A percentile compares a stretch with the other conserved stretches of the same genome.
phyloP scores from a whole-genome alignment of 2,797 vertebrate species.

The Rhinatrema bivittatum region DNA sequence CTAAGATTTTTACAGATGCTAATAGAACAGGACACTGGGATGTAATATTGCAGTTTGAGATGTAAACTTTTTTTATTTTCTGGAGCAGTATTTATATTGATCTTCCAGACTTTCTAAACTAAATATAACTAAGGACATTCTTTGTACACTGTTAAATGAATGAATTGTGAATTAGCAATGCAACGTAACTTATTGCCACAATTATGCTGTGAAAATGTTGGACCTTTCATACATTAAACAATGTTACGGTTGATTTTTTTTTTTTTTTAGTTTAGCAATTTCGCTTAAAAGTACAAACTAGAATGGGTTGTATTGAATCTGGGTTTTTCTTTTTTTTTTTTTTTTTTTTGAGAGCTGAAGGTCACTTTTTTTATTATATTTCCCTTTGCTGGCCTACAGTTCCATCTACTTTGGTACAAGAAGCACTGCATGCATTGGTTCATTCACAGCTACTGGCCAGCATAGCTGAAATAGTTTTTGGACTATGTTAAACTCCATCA shows the following conservation, averaged over 20 bases:
- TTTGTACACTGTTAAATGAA: conserved; percentile 54
- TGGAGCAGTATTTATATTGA: conserved; percentile 73
- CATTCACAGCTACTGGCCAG: no score
- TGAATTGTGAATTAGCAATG: conserved; percentile 39
- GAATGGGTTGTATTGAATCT: no score
- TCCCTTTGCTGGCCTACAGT: no score
- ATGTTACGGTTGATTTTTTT: conserved; percentile 29
- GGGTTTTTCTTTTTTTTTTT: no score
- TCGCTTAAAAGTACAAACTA: no score
- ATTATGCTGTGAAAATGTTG: conserved; percentile 50
- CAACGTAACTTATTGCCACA: conserved; percentile 46
- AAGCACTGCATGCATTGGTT: no score
- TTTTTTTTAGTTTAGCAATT: neutral
- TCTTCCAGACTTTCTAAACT: conserved; percentile 58
- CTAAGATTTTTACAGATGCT: conserved; percentile 71
- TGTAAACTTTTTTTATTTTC: conserved; percentile 48
- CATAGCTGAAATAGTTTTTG: no score
- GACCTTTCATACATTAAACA: conserved; percentile 38
- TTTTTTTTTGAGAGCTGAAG: no score
- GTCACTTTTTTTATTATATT: no score
- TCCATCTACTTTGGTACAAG: no score
- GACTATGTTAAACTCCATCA: no score
- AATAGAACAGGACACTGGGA: conserved; percentile 66
- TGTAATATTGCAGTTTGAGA: conserved; percentile 56
- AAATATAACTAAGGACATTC: conserved; percentile 40